phyloP scores from a whole-genome alignment of 1,140 invertebrate species.

The Frieseomelitta varia region DNA sequence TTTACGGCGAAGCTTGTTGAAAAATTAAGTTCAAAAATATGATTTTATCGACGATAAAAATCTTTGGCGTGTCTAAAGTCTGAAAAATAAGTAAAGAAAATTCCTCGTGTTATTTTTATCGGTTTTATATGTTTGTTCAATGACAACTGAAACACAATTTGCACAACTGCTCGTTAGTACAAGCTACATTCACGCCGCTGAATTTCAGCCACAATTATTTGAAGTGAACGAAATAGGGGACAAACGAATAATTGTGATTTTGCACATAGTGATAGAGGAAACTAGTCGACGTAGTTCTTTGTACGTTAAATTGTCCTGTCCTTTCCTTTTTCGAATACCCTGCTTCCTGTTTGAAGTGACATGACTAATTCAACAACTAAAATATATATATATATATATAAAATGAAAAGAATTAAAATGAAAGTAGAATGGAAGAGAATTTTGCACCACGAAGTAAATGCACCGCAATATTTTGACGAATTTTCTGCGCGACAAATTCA shows the following conservation, averaged over 20 bases:
- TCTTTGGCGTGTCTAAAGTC: no score
- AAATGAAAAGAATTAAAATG: not conserved
- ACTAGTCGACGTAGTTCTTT: slow-evolving; percentile 3
- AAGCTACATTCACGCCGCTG: not conserved
- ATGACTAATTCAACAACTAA: not conserved
- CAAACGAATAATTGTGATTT: not conserved
- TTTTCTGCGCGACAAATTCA: not conserved
- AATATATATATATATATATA: no score
- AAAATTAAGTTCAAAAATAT: no score
- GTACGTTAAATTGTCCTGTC: not conserved
- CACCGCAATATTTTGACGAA: not conserved
- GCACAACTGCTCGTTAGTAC: not conserved
- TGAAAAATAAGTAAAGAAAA: no score
- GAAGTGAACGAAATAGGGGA: not conserved
- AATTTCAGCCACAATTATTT: not conserved
- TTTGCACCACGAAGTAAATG: not conserved
- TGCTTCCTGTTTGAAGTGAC: not conserved
- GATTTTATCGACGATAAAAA: no score
- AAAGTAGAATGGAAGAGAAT: not conserved
- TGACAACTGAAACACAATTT: not conserved
- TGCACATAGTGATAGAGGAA: not conserved
- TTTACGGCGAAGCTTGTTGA: no score
- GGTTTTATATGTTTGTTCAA: no score
- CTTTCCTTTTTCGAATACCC: not conserved
- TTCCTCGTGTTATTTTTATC: not conserved